Percentiles rank a stretch among this genome's conserved stretches.
These are phyloP conservation scores for Nomada fabriciana DNA, from an alignment of 2,888 invertebrate species.

Conservation along the genomic window DNA sequence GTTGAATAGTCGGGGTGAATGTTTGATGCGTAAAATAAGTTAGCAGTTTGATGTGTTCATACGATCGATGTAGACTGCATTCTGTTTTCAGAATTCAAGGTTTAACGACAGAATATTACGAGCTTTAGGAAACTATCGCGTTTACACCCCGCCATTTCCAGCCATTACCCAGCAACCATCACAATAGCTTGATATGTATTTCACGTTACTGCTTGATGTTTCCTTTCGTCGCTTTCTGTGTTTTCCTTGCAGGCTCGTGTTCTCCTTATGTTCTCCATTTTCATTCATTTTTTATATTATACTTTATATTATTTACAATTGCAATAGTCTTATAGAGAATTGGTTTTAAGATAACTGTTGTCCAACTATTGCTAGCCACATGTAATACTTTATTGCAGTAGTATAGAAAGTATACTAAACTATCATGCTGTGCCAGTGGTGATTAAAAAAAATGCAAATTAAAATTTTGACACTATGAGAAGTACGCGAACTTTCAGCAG, in stretches of 20 bases:
- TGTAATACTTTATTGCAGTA: too few species aligned
- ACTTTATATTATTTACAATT: too few species aligned
- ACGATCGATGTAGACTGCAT: background rate
- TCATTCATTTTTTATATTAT: too few species aligned
- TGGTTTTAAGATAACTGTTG: too few species aligned
- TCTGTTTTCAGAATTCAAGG: background rate
- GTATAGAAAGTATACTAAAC: too few species aligned
- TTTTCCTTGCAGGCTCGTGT: background rate
- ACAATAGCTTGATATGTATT: background rate
- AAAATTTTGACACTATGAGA: too few species aligned
- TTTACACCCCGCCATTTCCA: background rate
- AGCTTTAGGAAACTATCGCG: background rate
- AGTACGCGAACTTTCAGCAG: too few species aligned
- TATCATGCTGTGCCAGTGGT: too few species aligned
- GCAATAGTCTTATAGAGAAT: too few species aligned
- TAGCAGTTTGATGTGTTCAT: background rate
- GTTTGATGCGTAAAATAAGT: background rate
- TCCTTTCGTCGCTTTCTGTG: too few species aligned
- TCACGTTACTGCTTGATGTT: background rate
- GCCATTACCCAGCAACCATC: background rate
- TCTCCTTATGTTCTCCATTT: background rate
- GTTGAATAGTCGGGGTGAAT: background rate
- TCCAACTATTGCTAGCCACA: too few species aligned
- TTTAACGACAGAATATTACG: background rate
- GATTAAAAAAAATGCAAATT: too few species aligned